phyloP scores from a whole-genome alignment of 2,797 vertebrate species.

The Eptatretus atami region DNA sequence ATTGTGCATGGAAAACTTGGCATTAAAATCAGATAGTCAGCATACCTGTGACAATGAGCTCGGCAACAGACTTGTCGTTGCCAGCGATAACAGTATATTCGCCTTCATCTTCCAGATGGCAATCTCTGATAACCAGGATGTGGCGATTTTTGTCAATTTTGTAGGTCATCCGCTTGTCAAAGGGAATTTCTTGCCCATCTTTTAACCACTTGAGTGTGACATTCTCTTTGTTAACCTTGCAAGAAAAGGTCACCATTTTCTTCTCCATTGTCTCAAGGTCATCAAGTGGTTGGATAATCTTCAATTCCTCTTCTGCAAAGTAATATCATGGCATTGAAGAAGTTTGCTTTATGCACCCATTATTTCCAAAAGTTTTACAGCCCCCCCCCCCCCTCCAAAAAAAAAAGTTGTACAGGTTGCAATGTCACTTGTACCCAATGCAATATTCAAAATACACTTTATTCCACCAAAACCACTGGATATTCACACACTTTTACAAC shows the following conservation, averaged over 20 bases:
- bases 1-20: too few relatives aligned
- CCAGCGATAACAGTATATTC: slow-evolving; percentile 55
- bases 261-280: slow-evolving; percentile 91
- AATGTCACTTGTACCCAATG: background rate
- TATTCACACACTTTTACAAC: slow-evolving; percentile 8
- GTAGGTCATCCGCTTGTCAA: slow-evolving; percentile 41
- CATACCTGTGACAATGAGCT: slow-evolving; percentile 37
- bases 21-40: background rate
- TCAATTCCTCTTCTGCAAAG: slow-evolving; percentile 52
- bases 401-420: too few relatives aligned
- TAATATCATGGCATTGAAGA: background rate
- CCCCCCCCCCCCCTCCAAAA: too few relatives aligned
- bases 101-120: slow-evolving; percentile 55
- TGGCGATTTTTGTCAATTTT: slow-evolving; percentile 70
- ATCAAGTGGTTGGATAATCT: slow-evolving; percentile 52
- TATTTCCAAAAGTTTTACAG: too few relatives aligned
- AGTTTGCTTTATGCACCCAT: too few relatives aligned
- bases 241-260: slow-evolving; percentile 58
- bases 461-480: background rate
- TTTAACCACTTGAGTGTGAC: slow-evolving; percentile 61
- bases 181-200: slow-evolving; percentile 39
- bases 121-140: slow-evolving; percentile 62
- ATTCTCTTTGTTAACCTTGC: slow-evolving; percentile 63
- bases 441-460: background rate
- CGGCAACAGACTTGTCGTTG: slow-evolving; percentile 45